A percentile compares a stretch with the other conserved stretches of the same genome.
Conservation (phyloP, 2,888 invertebrate species). For the Drosophila nr. medialis region DNA sequence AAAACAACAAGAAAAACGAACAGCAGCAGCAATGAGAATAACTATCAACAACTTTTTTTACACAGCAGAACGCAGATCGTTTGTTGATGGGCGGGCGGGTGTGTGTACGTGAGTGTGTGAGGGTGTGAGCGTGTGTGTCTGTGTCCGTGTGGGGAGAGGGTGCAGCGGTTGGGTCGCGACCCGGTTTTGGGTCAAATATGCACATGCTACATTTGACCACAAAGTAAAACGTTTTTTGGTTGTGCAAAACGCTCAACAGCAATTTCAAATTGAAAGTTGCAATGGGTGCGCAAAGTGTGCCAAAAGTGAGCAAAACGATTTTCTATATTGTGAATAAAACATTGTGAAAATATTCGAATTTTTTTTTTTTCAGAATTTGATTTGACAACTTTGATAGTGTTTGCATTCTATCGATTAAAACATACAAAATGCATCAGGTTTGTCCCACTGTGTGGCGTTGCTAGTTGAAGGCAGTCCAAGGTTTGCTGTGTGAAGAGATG, state of each 20-base stretch:
- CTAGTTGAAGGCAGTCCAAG: conserved; percentile 14
- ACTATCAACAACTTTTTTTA: conserved; percentile 62
- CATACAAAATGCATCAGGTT: not conserved
- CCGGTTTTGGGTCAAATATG: conserved; percentile 66
- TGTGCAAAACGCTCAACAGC: conserved; percentile 66
- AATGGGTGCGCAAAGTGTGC: conserved; percentile 53
- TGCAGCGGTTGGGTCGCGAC: conserved; percentile 17
- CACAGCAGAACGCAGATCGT: conserved; percentile 63
- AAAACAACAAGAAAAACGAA: conserved; percentile 19
- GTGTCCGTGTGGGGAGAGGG: not conserved
- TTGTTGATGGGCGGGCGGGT: conserved; percentile 51
- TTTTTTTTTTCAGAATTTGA: not conserved
- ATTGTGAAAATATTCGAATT: not conserved
- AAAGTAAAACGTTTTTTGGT: conserved; percentile 76
- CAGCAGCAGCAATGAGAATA: conserved; percentile 52
- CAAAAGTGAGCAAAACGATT: not conserved
- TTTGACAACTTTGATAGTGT: not conserved
- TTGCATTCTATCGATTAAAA: not conserved
- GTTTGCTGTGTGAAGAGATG: conserved; percentile 5
- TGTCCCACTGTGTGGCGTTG: conserved; percentile 22
- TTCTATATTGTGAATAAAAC: not conserved
- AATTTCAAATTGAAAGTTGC: conserved; percentile 68
- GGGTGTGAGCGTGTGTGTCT: conserved; percentile 1
- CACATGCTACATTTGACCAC: conserved; percentile 80
- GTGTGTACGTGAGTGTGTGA: conserved; percentile 19